phyloP scores from a whole-genome alignment of 64 coral and sea anemone species.

The Porites australiensis region DNA sequence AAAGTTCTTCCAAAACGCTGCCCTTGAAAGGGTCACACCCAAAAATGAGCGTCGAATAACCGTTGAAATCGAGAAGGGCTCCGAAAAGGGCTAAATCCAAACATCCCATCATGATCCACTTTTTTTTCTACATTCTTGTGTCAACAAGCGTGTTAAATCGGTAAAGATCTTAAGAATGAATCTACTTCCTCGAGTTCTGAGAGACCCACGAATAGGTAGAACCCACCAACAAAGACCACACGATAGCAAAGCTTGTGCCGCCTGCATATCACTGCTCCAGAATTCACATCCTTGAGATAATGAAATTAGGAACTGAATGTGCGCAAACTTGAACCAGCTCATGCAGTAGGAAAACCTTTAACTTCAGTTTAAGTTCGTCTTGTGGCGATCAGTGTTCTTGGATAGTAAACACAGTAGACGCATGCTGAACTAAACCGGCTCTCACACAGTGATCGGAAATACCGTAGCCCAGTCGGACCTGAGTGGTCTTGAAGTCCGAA shows the following conservation, averaged over 20 bases:
- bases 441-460: not conserved
- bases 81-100: constrained; percentile 1
- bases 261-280: too few species aligned
- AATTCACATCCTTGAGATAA: not conserved
- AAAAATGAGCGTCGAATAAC: not conserved
- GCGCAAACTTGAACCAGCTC: not conserved
- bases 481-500: not conserved
- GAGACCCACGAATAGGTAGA: too few species aligned
- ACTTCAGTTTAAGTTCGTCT: not conserved
- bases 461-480: not conserved
- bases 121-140: not conserved
- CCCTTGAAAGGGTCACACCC: not conserved
- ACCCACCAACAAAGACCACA: too few species aligned
- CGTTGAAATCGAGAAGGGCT: constrained; percentile 28
- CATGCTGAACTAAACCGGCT: not conserved
- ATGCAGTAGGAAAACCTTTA: not conserved
- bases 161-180: too few species aligned
- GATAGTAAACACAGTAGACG: too few species aligned
- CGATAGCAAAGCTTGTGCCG: too few species aligned
- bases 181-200: too few species aligned
- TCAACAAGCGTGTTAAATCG: not conserved
- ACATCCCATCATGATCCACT: not conserved
- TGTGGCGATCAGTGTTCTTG: too few species aligned
- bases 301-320: not conserved
- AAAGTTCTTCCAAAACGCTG: not conserved